Base-by-base conservation (phyloP, 2,113 vertebrate species). In the Sceloporus undulatus region DNA sequence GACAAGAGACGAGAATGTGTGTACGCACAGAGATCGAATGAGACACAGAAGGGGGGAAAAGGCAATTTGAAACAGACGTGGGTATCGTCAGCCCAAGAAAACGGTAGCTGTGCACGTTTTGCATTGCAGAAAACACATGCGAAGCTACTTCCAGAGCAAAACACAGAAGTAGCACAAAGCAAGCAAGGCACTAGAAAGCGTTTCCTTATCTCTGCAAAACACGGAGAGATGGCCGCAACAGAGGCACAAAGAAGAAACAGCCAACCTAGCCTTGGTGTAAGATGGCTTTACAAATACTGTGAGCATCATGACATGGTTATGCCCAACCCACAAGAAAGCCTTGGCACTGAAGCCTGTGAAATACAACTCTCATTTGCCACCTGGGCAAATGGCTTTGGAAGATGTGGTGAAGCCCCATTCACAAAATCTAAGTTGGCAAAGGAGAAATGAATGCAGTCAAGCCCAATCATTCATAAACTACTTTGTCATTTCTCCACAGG, bases 21-120 rank as follows among this genome's bases (percentile, higher is more conserved):
- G 83, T 34, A 89, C 81, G 40, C 21, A 88, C 4, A 92, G 73
- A 70, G 85, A 75, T 86, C 19, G 91, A 94, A 95, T 92, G 86
- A 68, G 88, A 75, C 38, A 59, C n/a, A 34, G 6, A 54, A 90
- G 92, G 19, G 84, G 23, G 84, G 82, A 88, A 82, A 91, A 59
- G 87, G 56, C 40, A 21, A 70, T 70, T 90, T 1, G 0, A 74
- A 94, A 79, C 91, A 92, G 88, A 90, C 84, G 25, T 9, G 79
- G 89, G 91, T 89, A 91, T 71, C 87, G 52, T 77, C 89, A 56
- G 84, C 92, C 0, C 11, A 40, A 76, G 79, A 90, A 78, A 90
- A 88, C 27, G 10, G 68, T 68, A 88, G 68, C 56, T 5, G 40
- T 85, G 0, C 29, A 88, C 83, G 25, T 77, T 25, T 65, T 84